Percentiles rank a stretch among this genome's conserved stretches.
Conservation (phyloP, 92 coral and sea anemone species). For the Actinostola sp. region DNA sequence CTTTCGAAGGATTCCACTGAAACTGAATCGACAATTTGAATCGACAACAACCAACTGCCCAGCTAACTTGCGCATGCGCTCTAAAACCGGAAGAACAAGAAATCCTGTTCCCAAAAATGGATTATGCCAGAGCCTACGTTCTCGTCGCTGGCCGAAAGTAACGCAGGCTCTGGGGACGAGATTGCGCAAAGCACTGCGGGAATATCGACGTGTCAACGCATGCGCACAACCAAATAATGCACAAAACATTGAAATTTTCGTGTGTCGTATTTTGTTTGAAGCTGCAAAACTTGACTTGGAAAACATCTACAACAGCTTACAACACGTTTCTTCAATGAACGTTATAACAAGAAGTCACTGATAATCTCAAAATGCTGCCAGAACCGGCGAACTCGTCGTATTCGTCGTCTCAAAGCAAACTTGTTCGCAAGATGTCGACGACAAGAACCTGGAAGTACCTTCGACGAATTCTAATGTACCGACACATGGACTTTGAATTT, state of each 20-base stretch:
- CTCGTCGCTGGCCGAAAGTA: no score
- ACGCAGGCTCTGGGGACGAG: no score
- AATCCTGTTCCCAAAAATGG: no score
- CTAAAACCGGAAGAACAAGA: no score
- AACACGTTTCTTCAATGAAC: neutral
- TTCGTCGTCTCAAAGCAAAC: slow-evolving; percentile 68
- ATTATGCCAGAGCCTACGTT: no score
- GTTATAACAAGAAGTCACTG: neutral
- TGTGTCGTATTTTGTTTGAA: neutral
- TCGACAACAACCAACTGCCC: no score
- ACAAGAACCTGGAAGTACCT: slow-evolving; percentile 92
- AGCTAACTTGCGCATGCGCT: no score
- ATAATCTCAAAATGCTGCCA: slow-evolving; percentile 54
- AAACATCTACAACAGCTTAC: neutral
- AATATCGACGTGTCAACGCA: slow-evolving; percentile 93
- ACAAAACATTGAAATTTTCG: neutral
- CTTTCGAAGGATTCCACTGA: no score
- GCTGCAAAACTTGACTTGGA: slow-evolving; percentile 1
- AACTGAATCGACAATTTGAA: no score
- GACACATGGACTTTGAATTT: slow-evolving; percentile 99
- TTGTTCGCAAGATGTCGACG: slow-evolving; percentile 75
- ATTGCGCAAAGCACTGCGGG: slow-evolving; percentile 65
- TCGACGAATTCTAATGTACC: slow-evolving; percentile 84
- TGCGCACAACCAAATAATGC: slow-evolving; percentile 46
- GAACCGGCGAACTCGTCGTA: slow-evolving; percentile 74